Evolutionary conservation across 2,113 vertebrate genomes (phyloP), one percentile per base, ranked within the genome.

Genomic region (Corythaixoides concolor): DNA sequence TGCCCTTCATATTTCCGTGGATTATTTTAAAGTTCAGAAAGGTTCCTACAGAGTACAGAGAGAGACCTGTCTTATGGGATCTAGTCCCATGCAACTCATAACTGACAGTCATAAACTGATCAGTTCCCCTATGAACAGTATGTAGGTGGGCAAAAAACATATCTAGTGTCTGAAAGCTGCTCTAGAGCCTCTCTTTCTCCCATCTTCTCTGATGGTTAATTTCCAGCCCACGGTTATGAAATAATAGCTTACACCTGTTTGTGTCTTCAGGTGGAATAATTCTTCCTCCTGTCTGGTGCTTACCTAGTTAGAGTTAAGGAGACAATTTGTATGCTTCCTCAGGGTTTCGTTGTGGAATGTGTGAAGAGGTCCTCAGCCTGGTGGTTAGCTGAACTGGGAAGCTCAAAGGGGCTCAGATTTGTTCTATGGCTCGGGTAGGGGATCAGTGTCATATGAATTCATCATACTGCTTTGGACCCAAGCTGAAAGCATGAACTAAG

Each of bases 131-230:
- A 11, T 67, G 47, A 63, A 82, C 91, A 67, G 19, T 37, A 45
- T 0, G 3, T 35, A 32, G 35, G 22, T 55, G 7, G 4, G 33
- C 0, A 10, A 11, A 52, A 27, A 33, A 47, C 39, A 10, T 2
- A 77, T 3, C 18, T 60, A 23, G 11, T 49, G 5, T 58, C 24
- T 74, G 32, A 88, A 93, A 50, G 39, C 12, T 66, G 8, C 45
- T 73, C 39, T 33, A 33, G 53, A 93, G 8, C 18, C 9, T 66
- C 12, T 58, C 19, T 17, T 68, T 32, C n/a, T 7, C 20, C 15
- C 15, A 20, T 9, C 8, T 62, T 89, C 8, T 37, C 26, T 43
- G 18, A 72, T 20, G 6, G 35, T 69, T 89, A 28, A 64, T 81
- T 80, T 74, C 19, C 33, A 85, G 24, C 17, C 28, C 35, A 50